phyloP scores from a whole-genome alignment of 2,888 invertebrate genomes.

The Lasioglossum zephyrum region DNA sequence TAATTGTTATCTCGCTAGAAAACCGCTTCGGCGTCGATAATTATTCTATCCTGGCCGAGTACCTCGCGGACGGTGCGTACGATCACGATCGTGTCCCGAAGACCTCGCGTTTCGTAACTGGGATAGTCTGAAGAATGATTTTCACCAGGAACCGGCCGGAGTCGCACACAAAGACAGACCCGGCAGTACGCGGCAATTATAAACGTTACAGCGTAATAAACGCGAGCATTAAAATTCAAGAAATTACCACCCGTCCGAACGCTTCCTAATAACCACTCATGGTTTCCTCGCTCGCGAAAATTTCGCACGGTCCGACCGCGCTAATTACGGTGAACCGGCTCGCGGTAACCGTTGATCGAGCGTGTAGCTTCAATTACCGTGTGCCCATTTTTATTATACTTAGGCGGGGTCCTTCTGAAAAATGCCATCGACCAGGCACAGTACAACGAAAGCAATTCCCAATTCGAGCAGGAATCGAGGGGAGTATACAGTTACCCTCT shows the following conservation, averaged over 20 bases:
- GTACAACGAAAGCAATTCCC: background rate
- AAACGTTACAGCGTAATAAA: conserved; percentile 20
- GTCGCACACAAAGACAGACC: background rate
- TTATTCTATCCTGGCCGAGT: conserved; percentile 55
- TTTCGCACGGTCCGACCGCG: conserved; percentile 35
- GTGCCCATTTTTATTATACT: conserved; percentile 24
- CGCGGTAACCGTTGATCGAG: conserved; percentile 21
- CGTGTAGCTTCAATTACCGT: conserved; percentile 13
- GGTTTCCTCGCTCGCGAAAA: conserved; percentile 42
- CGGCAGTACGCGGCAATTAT: conserved; percentile 9
- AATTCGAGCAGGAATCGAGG: too few species aligned
- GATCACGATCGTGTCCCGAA: background rate
- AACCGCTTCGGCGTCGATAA: conserved; percentile 50
- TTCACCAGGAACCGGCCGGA: background rate
- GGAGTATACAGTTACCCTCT: too few species aligned
- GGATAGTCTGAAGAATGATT: background rate
- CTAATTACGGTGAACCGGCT: conserved; percentile 24
- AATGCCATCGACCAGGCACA: background rate
- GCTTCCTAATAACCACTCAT: conserved; percentile 19
- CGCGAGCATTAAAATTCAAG: conserved; percentile 21
- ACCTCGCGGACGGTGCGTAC: background rate
- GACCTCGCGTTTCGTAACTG: background rate
- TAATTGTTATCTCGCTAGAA: conserved; percentile 62
- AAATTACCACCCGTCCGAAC: conserved; percentile 11
- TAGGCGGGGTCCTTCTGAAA: background rate